A percentile compares a stretch with the other conserved stretches of the same genome.
Evolutionary conservation across 2,113 vertebrate genomes (phyloP).

Genomic region (Cyanistes caeruleus): DNA sequence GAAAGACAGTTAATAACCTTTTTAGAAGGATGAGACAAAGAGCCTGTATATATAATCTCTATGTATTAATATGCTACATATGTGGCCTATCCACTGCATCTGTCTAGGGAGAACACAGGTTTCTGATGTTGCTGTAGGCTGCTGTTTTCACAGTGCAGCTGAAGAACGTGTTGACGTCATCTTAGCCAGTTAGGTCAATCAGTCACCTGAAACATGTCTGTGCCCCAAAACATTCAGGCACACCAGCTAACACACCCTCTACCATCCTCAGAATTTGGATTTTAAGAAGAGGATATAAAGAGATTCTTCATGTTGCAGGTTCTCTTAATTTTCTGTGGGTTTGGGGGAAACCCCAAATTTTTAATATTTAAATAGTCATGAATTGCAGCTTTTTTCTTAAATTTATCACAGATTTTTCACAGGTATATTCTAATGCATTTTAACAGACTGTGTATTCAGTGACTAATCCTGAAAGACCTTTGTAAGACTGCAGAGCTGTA

Average conservation of each 20-base stretch:
- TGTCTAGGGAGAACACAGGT: background rate
- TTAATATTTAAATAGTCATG: background rate
- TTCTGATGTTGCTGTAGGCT: background rate
- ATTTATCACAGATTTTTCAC: background rate
- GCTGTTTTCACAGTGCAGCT: background rate
- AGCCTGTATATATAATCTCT: conserved; percentile 24
- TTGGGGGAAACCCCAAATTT: fast-evolving
- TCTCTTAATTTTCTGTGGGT: background rate
- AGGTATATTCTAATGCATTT: background rate
- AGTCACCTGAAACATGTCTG: background rate
- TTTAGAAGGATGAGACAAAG: conserved; percentile 44
- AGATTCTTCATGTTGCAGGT: background rate
- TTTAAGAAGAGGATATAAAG: background rate
- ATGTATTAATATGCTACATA: conserved; percentile 42
- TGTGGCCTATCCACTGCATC: background rate
- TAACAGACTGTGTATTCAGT: background rate
- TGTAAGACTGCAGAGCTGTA: background rate
- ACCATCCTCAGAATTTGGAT: background rate
- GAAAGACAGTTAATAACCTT: conserved; percentile 45
- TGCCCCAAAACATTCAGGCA: fast-evolving
- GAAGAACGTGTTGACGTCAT: background rate
- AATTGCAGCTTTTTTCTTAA: background rate
- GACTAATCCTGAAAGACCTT: background rate
- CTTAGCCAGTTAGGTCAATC: background rate
- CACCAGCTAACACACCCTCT: background rate